Base-by-base conservation (phyloP, 2,888 invertebrate species). In the Metallyticus violacea region DNA sequence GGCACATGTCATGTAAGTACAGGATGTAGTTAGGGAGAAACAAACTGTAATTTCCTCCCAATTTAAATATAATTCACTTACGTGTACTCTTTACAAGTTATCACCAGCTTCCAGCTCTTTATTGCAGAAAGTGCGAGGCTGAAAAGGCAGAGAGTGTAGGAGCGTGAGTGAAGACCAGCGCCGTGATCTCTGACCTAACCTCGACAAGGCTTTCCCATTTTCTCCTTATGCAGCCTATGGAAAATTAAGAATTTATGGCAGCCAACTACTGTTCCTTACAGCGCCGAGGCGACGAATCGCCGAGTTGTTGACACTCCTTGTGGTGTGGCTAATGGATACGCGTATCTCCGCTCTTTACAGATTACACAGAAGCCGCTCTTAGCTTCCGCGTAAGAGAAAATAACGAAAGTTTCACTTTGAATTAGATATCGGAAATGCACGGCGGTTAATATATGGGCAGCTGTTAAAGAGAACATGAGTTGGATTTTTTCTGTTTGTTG, bases 171-270 rank as follows among this genome's bases (percentile, higher is more conserved):
- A n/a, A 76, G 84, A n/a, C 62, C 28, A 22, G 40, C 40, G 40
- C 40, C 22, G 9, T 62, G 40, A 62, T 15, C 40, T 62, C 40
- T 62, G 40, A 62, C 40, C 40, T 15, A 62, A 62, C 40, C 40
- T 62, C 40, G 40, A 62, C 40, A 62, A 62, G 15, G 40, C 40
- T 62, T 83, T 77, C 77, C 77, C 77, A 77, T 77, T 83, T 83
- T 83, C 77, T 77, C 83, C 77, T 77, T 62, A 15, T 83, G 27
- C 76, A 83, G 76, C 15, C 83, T 29, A 25, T 83, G 83, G 29
- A 83, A 26, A 82, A 82, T 82, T 76, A 27, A 82, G 62, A 25
- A 82, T 82, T 82, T 83, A 83, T 83, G 83, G 27, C 83, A 82
- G 77, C 76, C 30, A 22, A 5, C 28, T 83, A 25, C 29, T 83